Base-by-base conservation (phyloP, 2,888 invertebrate genomes). In the Hirtodrosophila alboralis region DNA sequence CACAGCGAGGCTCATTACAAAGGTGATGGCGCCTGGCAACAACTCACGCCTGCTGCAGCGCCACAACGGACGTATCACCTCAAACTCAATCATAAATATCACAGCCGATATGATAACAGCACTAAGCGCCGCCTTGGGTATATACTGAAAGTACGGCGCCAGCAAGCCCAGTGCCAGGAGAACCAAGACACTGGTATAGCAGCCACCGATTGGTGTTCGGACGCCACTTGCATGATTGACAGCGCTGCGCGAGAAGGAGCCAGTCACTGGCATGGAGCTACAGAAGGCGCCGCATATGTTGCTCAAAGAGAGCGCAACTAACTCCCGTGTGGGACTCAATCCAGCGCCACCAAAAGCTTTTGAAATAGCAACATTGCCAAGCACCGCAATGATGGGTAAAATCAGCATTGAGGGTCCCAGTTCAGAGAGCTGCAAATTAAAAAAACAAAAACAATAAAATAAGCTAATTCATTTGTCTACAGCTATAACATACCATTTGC, bases 151-250 rank as follows among this genome's bases (percentile, higher is more conserved):
- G 87, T 96, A 96, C 0, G 97, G 96, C 1, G 97, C 97, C 14
- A 98, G 92, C 26, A 97, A 92, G 67, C 95, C 95, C n/a, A 98
- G 91, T 0, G 97, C 95, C 54, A 97, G 87, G 2, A 98, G 89
- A 8, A 98, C 96, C 76, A 97, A 91, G 12, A 94, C 90, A 76
- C 97, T 95, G 49, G 97, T 97, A 75, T 95, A 95, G 49, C 96
- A 89, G 53, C 97, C 97, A 26, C 97, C 96, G 66, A 96, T 93
- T 9, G 97, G 96, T 0, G 97, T 97, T 66, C 94, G 94, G 0
- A 97, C 97, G 0, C 97, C 97, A 86, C 97, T 97, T n/a, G 97
- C 97, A 84, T 97, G 96, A 91, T 98, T 98, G 0, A 98, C 97
- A 14, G 98, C 98, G 62, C 97, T 96, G 52, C 96, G 92, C 0